Base-by-base conservation (phyloP, 2,797 vertebrate genomes). In the Gambusia yucatana region DNA sequence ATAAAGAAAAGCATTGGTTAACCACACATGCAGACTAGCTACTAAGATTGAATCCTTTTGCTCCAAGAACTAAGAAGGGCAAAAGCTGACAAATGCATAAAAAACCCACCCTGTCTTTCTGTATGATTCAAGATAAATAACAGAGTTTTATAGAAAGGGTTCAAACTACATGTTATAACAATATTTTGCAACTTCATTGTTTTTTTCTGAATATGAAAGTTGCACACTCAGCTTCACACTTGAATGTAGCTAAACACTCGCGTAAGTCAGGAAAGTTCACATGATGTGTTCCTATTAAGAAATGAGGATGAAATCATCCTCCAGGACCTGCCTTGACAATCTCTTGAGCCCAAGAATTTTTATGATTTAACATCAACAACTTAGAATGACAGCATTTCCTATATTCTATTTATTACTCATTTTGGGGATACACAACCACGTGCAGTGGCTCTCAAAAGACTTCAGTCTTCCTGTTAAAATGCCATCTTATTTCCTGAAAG, bases 21-120 rank as follows among this genome's bases (percentile, higher is more conserved):
- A 93, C 91, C 93, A 85, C 83, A 89, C 75, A 80, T 86, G 77
- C 72, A 81, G 76, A 79, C 30, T 87, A 47, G 69, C n/a, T 41
- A 78, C 72, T 50, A 72, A 79, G 67, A 81, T 41, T 71, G 65
- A 46, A 80, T 50, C 77, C 70, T 85, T 55, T 50, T 65, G 22
- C 57, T 61, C 61, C 20, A 72, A 72, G 85, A 82, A 75, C 43
- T 77, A 16, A 77, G 55, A 69, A 74, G 9, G 14, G 33, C 73
- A 70, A 41, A 36, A 75, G 52, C n/a, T 76, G 28, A 76, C 77
- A 84, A 47, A 72, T 43, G 28, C 41, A 76, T 61, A 75, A n/a
- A 89, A 79, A 88, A 77, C 63, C 72, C 69, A 78, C 69, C 77
- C 41, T 72, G 59, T 77, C 79, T 82, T 77, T 71, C 17, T 84